Base-by-base conservation (phyloP, 2,888 invertebrate species). In the Drosophila percnosoma region DNA sequence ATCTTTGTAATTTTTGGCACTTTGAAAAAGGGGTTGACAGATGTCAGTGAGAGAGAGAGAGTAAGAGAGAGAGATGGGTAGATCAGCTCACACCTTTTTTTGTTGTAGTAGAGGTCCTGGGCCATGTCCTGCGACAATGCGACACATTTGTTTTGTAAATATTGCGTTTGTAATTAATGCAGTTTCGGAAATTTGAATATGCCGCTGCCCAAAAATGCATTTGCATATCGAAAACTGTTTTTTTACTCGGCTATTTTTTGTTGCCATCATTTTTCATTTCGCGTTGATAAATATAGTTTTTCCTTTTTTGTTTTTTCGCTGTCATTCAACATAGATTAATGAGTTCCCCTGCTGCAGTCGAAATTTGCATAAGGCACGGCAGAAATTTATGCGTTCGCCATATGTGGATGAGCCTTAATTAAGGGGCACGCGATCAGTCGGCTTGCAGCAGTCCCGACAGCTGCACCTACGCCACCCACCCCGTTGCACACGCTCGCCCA, bases 91-190 rank as follows among this genome's bases (percentile, higher is more conserved):
- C 90, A 84, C 82, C 84, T 78, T 83, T 81, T 55, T 62, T 27
- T 4, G 3, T 15, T 8, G 45, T 24, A 4, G 24, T 4, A 0
- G 15, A 65, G 64, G 63, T 61, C 48, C 29, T 31, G 38, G 18
- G 31, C 24, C 13, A 52, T 60, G 59, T 60, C 57, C 33, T 31
- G 60, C 59, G 55, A 89, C 89, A 92, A 91, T 84, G 85, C 90
- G 83, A 92, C 90, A 89, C 92, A 90, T 92, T 92, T 92, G 92
- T 92, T 92, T 92, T 92, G 92, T 92, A 92, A 92, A 92, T 92
- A 92, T 92, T 92, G 92, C 92, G 92, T 92, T 89, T 82, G 89
- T 92, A 91, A 92, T 92, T 90, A 92, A 92, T 92, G 91, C 71
- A 75, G 13, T 21, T 54, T 24, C 36, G 40, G 76, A 68, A 62